Conservation (phyloP, 2,888 invertebrate species). For the Melinaea menophilus region DNA sequence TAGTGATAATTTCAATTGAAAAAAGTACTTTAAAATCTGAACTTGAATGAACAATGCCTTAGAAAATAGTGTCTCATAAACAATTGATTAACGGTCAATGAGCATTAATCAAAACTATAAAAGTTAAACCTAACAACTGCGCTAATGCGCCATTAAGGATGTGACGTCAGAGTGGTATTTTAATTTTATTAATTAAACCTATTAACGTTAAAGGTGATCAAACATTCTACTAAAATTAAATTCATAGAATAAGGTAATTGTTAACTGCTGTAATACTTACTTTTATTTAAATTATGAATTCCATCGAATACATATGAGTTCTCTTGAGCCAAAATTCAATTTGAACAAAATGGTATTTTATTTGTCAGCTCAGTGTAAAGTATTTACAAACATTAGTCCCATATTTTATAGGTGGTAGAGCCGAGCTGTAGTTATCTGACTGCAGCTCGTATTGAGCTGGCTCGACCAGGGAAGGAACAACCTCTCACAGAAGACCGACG, state of each 20-base stretch:
- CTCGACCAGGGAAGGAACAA: too few relatives aligned
- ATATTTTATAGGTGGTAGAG: too few relatives aligned
- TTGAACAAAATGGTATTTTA: not conserved
- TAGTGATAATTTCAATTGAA: too few relatives aligned
- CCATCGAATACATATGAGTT: slow-evolving; percentile 4
- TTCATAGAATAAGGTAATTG: not conserved
- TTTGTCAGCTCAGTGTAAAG: too few relatives aligned
- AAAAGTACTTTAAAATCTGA: too few relatives aligned
- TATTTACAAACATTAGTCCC: too few relatives aligned
- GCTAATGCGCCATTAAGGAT: slow-evolving; percentile 20
- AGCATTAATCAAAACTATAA: slow-evolving; percentile 24
- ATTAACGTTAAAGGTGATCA: slow-evolving; percentile 1
- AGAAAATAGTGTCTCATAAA: too few relatives aligned
- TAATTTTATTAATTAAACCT: slow-evolving; percentile 20
- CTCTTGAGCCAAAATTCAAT: not conserved
- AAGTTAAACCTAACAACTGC: slow-evolving; percentile 32
- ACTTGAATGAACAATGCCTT: too few relatives aligned
- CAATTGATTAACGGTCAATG: not conserved
- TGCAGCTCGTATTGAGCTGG: too few relatives aligned
- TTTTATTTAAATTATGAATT: not conserved
- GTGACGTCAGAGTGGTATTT: slow-evolving; percentile 19
- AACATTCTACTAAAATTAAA: not conserved
- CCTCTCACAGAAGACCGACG: too few relatives aligned
- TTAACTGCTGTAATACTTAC: not conserved
- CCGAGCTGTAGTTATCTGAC: too few relatives aligned